phyloP scores from a whole-genome alignment of 2,113 vertebrate genomes.

The Dunckerocampus dactyliophorus region DNA sequence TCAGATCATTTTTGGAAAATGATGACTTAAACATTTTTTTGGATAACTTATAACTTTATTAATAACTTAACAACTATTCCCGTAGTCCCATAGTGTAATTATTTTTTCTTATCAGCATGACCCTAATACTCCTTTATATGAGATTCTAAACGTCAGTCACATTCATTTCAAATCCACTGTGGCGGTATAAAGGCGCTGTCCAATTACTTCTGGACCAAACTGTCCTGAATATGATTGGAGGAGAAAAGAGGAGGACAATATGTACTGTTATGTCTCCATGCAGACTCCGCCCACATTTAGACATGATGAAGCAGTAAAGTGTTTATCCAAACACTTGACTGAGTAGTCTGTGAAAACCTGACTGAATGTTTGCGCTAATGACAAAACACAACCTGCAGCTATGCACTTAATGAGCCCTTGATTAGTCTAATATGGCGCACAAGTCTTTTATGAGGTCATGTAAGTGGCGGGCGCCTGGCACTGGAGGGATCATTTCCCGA shows the following conservation, averaged over 20 bases:
- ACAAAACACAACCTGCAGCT: conserved; percentile 10
- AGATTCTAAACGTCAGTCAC: too few species aligned
- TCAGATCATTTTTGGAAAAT: too few species aligned
- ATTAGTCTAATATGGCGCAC: conserved; percentile 40
- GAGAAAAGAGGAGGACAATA: neutral
- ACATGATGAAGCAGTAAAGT: conserved; percentile 10
- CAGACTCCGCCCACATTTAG: neutral
- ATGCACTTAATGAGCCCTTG: conserved; percentile 24
- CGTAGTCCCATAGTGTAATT: too few species aligned
- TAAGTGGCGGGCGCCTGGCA: conserved; percentile 54
- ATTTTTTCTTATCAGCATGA: too few species aligned
- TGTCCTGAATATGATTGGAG: too few species aligned
- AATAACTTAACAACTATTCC: too few species aligned
- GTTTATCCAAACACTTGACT: conserved; percentile 17
- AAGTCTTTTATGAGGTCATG: conserved; percentile 55
- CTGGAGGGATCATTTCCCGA: conserved; percentile 69
- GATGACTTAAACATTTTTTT: too few species aligned
- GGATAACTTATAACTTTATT: too few species aligned
- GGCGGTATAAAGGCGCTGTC: too few species aligned
- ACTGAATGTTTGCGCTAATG: neutral
- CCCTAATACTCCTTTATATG: too few species aligned
- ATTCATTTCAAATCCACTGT: too few species aligned
- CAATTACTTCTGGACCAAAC: too few species aligned
- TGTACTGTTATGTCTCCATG: neutral
- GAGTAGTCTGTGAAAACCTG: neutral